phyloP scores from a whole-genome alignment of 2,797 vertebrate genomes.

The Gymnoscopelus microlampas region DNA sequence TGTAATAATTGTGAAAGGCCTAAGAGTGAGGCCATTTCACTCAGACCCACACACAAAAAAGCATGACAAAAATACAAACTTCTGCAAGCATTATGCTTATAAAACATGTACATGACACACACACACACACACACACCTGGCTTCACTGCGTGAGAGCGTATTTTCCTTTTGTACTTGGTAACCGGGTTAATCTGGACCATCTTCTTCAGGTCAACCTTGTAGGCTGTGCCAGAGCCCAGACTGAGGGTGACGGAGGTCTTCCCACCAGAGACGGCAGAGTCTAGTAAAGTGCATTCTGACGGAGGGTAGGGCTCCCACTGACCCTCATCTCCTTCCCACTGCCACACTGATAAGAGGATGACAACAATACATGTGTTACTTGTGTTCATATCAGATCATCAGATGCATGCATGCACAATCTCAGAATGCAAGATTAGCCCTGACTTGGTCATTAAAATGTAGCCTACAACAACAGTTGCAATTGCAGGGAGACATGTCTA shows the following conservation, averaged over 20 bases:
- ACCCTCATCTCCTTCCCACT: constrained; percentile 81
- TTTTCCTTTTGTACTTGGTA: constrained; percentile 80
- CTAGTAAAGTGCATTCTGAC: constrained; percentile 66
- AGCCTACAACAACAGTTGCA: too few relatives aligned
- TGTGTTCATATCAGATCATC: too few relatives aligned
- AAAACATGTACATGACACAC: background rate
- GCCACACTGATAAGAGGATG: constrained; percentile 73
- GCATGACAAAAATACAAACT: too few relatives aligned
- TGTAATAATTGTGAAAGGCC: too few relatives aligned
- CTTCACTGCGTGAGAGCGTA: constrained; percentile 72
- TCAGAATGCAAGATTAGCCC: too few relatives aligned
- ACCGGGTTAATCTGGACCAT: constrained; percentile 83
- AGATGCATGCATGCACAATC: too few relatives aligned
- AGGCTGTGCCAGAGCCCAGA: constrained; percentile 60
- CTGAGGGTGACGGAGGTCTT: constrained; percentile 56
- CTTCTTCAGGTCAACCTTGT: constrained; percentile 80
- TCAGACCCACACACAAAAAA: too few relatives aligned
- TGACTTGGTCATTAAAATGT: too few relatives aligned
- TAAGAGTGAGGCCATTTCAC: too few relatives aligned
- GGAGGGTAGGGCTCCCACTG: constrained; percentile 78
- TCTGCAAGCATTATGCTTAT: too few relatives aligned
- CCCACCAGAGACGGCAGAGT: constrained; percentile 61
- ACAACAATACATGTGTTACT: background rate
- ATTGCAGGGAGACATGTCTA: too few relatives aligned
- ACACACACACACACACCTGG: constrained; percentile 57